phyloP scores from a whole-genome alignment of 1,140 invertebrate species.

The Anadara kagoshimensis region DNA sequence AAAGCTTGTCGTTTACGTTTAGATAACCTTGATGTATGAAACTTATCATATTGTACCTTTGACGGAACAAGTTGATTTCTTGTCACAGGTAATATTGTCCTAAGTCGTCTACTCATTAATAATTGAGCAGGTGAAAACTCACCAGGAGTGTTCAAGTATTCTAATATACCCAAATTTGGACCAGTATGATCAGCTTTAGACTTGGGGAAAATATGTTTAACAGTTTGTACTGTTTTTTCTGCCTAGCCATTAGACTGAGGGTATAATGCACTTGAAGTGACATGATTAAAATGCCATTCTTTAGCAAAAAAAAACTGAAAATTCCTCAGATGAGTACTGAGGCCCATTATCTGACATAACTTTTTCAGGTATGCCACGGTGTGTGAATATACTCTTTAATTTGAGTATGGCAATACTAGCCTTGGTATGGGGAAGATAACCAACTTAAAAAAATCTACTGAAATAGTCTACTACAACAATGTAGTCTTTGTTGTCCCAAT shows the following conservation, averaged over 20 bases:
- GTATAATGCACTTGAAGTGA: constrained; percentile 22
- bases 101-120: too few relatives aligned
- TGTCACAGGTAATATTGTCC: too few relatives aligned
- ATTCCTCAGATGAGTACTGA: constrained; percentile 35
- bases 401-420: constrained; percentile 28
- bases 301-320: constrained; percentile 23
- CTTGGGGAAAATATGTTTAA: constrained; percentile 18
- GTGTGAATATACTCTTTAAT: constrained; percentile 31
- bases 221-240: constrained; percentile 28
- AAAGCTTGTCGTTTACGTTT: too few relatives aligned
- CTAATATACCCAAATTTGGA: constrained; percentile 23
- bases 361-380: constrained; percentile 36
- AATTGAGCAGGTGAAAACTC: too few relatives aligned
- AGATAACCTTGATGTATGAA: too few relatives aligned
- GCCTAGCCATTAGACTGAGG: constrained; percentile 23
- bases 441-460: constrained; percentile 41
- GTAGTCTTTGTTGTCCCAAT: constrained; percentile 14
- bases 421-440: constrained; percentile 14
- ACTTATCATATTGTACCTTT: too few relatives aligned
- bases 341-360: constrained; percentile 41
- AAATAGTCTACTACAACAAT: constrained; percentile 47
- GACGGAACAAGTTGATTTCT: constrained; percentile 21
- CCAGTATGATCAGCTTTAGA: constrained; percentile 2
- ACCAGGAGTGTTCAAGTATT: constrained; percentile 25
- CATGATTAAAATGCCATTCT: constrained; percentile 31